Conservation (phyloP, 2,888 invertebrate species). For the Rhingia rostrata region DNA sequence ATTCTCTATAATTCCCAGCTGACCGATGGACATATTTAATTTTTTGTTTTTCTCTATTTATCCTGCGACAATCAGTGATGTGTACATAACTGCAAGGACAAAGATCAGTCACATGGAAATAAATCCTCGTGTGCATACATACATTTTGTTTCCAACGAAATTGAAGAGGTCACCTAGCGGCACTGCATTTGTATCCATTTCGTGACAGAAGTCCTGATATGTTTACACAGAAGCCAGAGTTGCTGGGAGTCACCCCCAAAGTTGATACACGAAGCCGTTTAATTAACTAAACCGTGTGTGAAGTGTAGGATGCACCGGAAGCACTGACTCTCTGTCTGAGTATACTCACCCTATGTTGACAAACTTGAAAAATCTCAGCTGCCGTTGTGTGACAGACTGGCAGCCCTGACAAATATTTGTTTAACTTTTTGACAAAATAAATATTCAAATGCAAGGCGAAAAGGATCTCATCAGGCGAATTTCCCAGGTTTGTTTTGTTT, state of each 20-base stretch:
- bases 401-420: slow-evolving; percentile 63
- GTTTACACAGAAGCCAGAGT: slow-evolving; percentile 44
- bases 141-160: slow-evolving; percentile 25
- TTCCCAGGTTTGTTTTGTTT: slow-evolving; percentile 47
- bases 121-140: slow-evolving; percentile 20
- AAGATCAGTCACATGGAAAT: slow-evolving; percentile 63
- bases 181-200: slow-evolving; percentile 6
- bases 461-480: slow-evolving; percentile 53
- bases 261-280: slow-evolving; percentile 25
- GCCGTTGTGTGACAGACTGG: slow-evolving; percentile 32
- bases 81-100: slow-evolving; percentile 65
- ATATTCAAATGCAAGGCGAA: slow-evolving; percentile 38
- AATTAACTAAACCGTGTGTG: slow-evolving; percentile 28
- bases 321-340: slow-evolving; percentile 1
- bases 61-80: slow-evolving; percentile 37
- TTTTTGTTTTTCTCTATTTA: slow-evolving; percentile 1
- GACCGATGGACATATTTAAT: slow-evolving; percentile 17
- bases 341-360: slow-evolving; percentile 16
- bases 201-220: slow-evolving; percentile 18
- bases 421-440: slow-evolving; percentile 58
- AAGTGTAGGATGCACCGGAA: slow-evolving; percentile 48
- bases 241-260: slow-evolving; percentile 29
- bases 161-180: slow-evolving; percentile 14
- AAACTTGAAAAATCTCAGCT: slow-evolving; percentile 64
- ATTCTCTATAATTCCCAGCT: slow-evolving; percentile 52